These are phyloP conservation scores for Stenurella melanura DNA, from an alignment of 2,888 invertebrate species.

Conservation along the genomic window DNA sequence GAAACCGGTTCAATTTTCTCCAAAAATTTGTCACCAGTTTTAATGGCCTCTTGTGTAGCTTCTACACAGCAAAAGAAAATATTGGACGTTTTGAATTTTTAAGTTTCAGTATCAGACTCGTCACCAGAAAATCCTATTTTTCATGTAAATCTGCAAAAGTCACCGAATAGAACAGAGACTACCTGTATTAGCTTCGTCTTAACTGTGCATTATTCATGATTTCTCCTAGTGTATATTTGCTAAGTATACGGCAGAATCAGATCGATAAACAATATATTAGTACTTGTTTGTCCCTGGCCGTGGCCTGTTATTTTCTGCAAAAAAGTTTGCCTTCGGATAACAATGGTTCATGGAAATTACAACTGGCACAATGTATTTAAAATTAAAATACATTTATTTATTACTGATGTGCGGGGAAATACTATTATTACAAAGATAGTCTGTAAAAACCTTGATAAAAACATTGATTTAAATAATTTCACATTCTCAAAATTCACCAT, in stretches of 20 bases:
- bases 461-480: too few species aligned
- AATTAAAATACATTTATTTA: not conserved
- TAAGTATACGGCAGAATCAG: not conserved
- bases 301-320: constrained; percentile 7
- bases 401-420: not conserved
- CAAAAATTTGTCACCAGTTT: too few species aligned
- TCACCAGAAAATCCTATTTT: too few species aligned
- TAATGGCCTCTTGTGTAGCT: too few species aligned
- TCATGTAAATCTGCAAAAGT: too few species aligned
- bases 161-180: not conserved
- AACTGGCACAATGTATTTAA: not conserved
- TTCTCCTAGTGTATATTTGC: not conserved
- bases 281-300: constrained; percentile 1
- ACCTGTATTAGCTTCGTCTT: not conserved
- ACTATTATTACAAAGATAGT: not conserved
- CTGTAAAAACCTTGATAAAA: too few species aligned
- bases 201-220: not conserved
- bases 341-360: not conserved
- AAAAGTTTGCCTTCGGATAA: constrained; percentile 4
- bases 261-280: not conserved
- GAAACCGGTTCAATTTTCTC: too few species aligned
- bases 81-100: too few species aligned
- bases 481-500: too few species aligned
- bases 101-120: too few species aligned
- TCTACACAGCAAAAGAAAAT: too few species aligned